Evolutionary conservation across 2,888 invertebrate genomes (phyloP), one percentile per base, ranked within the genome.

Genomic region (Ectropis crepuscularia): DNA sequence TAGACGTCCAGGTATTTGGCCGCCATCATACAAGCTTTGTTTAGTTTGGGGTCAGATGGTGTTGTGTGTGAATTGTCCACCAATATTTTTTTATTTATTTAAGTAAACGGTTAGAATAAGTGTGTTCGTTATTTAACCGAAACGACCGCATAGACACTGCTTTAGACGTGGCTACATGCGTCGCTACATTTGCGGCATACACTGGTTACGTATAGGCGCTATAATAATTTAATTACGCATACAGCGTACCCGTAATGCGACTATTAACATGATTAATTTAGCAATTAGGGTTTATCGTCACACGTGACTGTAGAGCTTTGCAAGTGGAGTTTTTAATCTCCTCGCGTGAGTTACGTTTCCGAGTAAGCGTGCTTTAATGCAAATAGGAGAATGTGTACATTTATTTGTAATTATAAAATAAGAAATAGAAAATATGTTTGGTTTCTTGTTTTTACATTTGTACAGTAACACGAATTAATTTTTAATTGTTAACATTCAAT

Each of bases 321-420:
- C 38, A 61, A 68, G 68, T 67, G 66, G 63, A 63, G 43, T 68
- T 68, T 70, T 68, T 68, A 70, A 70, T 67, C 66, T 63, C 38
- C 64, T 16, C 61, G 48, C 50, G 36, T 64, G 55, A 63, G 60
- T 62, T 53, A 68, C 46, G 61, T 57, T 63, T 64, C 64, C 55
- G 46, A 64, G 63, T 61, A 59, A 50, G 50, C 7, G 11, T 58
- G 50, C 36, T 58, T 63, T 55, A 49, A 50, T 50, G 46, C 39
- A 48, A 57, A 49, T 62, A 47, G 10, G 12, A 41, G 28, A 5
- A 6, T 42, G 36, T 54, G 28, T 39, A 8, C 36, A 53, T 36
- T 42, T 43, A n/a, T n/a, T 28, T 28, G 16, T 4, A 28, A 28
- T 28, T 28, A 28, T 28, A 28, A 28, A 28, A 1, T 28, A 28